phyloP scores from a whole-genome alignment of 2,888 invertebrate species.

The Sussaba pulchella region DNA sequence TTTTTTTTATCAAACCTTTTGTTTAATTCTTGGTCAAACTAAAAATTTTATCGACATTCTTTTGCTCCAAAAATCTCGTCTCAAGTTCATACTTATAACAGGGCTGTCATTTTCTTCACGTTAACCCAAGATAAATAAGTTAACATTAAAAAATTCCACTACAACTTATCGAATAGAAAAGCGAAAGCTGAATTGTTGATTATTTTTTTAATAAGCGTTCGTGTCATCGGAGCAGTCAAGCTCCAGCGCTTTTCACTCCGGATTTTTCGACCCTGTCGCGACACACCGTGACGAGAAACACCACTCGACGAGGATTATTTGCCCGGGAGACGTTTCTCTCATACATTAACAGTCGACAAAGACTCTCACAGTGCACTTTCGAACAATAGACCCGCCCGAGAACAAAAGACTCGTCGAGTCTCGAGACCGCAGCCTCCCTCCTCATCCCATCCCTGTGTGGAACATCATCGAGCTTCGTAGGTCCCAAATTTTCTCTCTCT shows the following conservation, averaged over 20 bases:
- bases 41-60: no score
- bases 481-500: not conserved
- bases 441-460: not conserved
- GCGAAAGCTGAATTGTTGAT: no score
- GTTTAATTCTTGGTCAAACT: no score
- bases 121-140: no score
- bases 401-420: slow-evolving; percentile 38
- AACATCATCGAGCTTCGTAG: slow-evolving; percentile 25
- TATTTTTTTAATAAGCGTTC: not conserved
- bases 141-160: no score
- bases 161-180: no score
- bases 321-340: slow-evolving; percentile 7
- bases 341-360: slow-evolving; percentile 23
- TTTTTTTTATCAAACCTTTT: no score
- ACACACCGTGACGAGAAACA: slow-evolving; percentile 7
- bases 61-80: no score
- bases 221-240: not conserved
- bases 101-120: no score
- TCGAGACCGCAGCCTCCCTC: slow-evolving; percentile 8
- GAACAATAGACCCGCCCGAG: slow-evolving; percentile 18
- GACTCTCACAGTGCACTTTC: slow-evolving; percentile 1
- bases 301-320: slow-evolving; percentile 4
- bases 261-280: not conserved
- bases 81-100: no score
- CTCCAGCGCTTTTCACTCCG: not conserved